phyloP scores from a whole-genome alignment of 2,797 vertebrate species.

The Thunnus albacares region DNA sequence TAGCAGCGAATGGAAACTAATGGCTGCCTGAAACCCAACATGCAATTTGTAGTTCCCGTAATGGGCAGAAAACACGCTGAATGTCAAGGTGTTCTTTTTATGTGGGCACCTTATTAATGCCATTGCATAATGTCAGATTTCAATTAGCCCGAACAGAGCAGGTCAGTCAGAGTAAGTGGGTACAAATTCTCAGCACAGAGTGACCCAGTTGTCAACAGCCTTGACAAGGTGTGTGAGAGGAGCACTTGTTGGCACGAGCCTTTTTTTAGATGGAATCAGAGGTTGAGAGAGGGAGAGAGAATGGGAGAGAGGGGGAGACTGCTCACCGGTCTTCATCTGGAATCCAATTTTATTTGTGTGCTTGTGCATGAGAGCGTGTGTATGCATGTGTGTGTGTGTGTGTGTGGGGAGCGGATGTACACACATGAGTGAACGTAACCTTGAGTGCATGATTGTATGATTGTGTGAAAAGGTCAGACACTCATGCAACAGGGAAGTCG shows the following conservation, averaged over 20 bases:
- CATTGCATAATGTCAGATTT: slow-evolving; percentile 47
- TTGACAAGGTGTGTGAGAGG: slow-evolving; percentile 39
- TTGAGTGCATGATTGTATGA: slow-evolving; percentile 47
- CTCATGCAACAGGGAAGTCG: slow-evolving; percentile 22
- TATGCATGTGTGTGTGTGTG: slow-evolving; percentile 4
- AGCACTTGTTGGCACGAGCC: slow-evolving; percentile 19
- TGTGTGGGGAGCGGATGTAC: background rate
- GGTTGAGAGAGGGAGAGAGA: background rate
- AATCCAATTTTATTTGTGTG: slow-evolving; percentile 38
- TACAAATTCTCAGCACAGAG: slow-evolving; percentile 51
- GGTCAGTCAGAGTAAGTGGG: slow-evolving; percentile 50
- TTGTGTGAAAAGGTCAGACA: slow-evolving; percentile 63
- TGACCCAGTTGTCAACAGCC: slow-evolving; percentile 63
- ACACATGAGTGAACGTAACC: slow-evolving; percentile 36
- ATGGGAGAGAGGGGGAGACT: background rate
- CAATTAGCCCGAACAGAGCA: slow-evolving; percentile 53
- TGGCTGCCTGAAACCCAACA: background rate
- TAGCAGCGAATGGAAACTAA: background rate
- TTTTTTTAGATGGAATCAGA: slow-evolving; percentile 47
- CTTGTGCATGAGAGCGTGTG: background rate
- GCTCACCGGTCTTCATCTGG: background rate
- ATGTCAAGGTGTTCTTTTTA: slow-evolving; percentile 13
- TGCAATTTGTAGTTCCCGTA: background rate
- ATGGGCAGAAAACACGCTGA: slow-evolving; percentile 5
- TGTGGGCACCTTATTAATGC: slow-evolving; percentile 31